Base-by-base conservation (phyloP, 1,140 invertebrate species). In the Rhagoletis zephyria region DNA sequence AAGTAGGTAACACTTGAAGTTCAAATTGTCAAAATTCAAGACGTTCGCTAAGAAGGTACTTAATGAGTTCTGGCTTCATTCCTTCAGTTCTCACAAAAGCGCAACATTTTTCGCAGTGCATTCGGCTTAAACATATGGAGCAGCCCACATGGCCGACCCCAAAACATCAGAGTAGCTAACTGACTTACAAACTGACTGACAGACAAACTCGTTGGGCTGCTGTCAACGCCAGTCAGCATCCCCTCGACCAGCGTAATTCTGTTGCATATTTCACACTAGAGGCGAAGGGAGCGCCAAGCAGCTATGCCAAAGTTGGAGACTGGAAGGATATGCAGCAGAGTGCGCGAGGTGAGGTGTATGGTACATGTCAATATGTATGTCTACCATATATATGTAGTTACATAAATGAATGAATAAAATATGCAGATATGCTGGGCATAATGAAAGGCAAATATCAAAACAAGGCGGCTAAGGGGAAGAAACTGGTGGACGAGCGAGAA, bases 341-440 rank as follows among this genome's bases (percentile, higher is more conserved):
- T 0, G 9, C 30, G 30, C 30, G 30, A 30, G 30, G 30, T 30
- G 30, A 30, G 30, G 30, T 30, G 30, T 30, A 1, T 30, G 30
- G 30, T 30, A 30, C 30, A 30, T 30, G 30, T 30, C 0, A 30
- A 30, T 30, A 30, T 30, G 30, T 30, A 30, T 30, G 30, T 30
- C 30, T 30, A 30, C 30, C 30, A 30, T 30, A 30, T 1, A 30
- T 30, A 30, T 30, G 30, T 30, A 30, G 30, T 30, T 30, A 30
- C 30, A 81, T 7, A 59, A 81, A 81, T 81, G 48, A 1, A 81
- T 81, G 74, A 81, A 81, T 81, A 81, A 81, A 81, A 81, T 81
- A 81, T 81, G 48, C 10, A 56, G 74, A 56, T 56, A 81, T 81
- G 51, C 51, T 10, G 14, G 16, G 3, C 74, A 81, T 56, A 81